Evolutionary conservation across 1,140 invertebrate species (phyloP), one percentile per base, ranked within the genome.

Genomic region (Drosophila fuyamai): DNA sequence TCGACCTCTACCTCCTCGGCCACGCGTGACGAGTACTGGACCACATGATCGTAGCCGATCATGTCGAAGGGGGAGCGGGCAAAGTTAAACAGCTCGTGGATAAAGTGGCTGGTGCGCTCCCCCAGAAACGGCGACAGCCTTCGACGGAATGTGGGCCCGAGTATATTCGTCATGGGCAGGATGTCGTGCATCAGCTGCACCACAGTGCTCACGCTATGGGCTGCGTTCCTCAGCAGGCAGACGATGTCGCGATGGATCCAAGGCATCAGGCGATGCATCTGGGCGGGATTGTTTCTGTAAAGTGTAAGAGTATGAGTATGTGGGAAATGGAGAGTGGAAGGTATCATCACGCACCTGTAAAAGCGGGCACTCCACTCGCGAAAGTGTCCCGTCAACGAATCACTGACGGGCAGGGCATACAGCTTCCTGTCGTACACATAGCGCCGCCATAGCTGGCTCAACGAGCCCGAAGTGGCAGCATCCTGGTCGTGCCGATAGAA

Each of bases 21-120:
- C 6, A 75, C 73, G 10, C 86, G 78, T 38, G 90, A 73, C 12
- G 88, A 80, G 54, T 94, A 94, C 44, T 94, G 93, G 0, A 94
- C 94, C 41, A 93, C 92, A 41, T 94, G 92, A 83, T 97, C 96
- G 82, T 96, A 97, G 23, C 95, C 96, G 50, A 95, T 93, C 94
- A 98, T 95, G 82, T 97, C 97, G 91, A 95, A 97, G 0, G 97
- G 96, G 8, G 96, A 97, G 29, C 95, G 94, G 41, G 97, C 97
- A 94, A 97, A 99, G 91, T 95, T 95, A 71, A 96, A 95, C 65
- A 99, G 94, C 91, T 99, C 98, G 82, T 98, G 97, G 40, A 97
- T 94, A 93, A 99, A 99, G 91, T 98, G 97, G 65, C 95, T 94
- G 0, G 95, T 95, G 61, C 94, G 93, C 13, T 93, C 91, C 13